Evolutionary conservation across 2,797 vertebrate genomes (phyloP).

Genomic region (Holocentrus rufus): DNA sequence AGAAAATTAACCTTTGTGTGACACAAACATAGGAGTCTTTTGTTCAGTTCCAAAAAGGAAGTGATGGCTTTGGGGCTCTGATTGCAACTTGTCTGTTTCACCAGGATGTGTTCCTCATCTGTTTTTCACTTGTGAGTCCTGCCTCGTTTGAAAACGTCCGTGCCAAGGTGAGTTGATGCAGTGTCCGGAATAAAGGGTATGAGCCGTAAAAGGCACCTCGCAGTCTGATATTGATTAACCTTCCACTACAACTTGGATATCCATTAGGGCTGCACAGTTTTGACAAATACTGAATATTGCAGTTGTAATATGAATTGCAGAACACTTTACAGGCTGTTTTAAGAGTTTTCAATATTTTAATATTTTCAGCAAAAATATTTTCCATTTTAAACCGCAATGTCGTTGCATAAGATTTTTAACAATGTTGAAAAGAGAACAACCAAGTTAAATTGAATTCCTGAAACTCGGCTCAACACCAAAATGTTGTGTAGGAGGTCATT

Average conservation of each 20-base stretch:
- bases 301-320: too few relatives aligned
- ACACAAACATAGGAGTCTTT: background rate
- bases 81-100: constrained; percentile 46
- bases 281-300: too few relatives aligned
- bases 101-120: constrained; percentile 98
- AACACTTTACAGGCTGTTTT: too few relatives aligned
- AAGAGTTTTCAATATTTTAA: too few relatives aligned
- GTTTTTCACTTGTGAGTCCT: constrained; percentile 98
- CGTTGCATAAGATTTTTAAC: too few relatives aligned
- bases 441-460: too few relatives aligned
- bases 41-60: constrained; percentile 30
- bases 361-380: too few relatives aligned
- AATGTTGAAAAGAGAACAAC: too few relatives aligned
- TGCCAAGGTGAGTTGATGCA: constrained; percentile 85
- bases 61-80: constrained; percentile 22
- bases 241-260: background rate
- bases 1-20: constrained; percentile 28
- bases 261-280: too few relatives aligned
- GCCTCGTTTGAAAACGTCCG: constrained; percentile 99
- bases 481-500: too few relatives aligned
- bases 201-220: background rate
- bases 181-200: background rate
- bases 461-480: too few relatives aligned
- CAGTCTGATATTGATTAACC: background rate
- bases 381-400: too few relatives aligned